A percentile compares a stretch with the other conserved stretches of the same genome.
These are phyloP conservation scores for Calephelis virginiensis DNA, from an alignment of 1,140 invertebrate genomes.

Conservation along the genomic window DNA sequence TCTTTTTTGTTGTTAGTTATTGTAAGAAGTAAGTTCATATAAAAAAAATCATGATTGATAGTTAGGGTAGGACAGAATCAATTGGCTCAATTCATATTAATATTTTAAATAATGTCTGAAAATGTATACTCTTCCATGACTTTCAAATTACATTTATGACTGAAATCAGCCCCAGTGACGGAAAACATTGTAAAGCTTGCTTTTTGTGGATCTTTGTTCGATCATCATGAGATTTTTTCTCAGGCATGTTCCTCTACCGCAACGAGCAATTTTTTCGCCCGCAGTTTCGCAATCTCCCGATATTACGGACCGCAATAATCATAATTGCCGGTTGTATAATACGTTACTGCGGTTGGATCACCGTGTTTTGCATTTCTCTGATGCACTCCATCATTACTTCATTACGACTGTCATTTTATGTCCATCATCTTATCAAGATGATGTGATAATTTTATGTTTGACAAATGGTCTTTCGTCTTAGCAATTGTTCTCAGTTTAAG, in stretches of 20 bases:
- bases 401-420: slow-evolving; percentile 43
- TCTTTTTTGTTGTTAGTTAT: no score
- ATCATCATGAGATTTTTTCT: not conserved
- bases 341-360: slow-evolving; percentile 43
- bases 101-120: no score
- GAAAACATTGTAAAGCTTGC: no score
- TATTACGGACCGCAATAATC: slow-evolving; percentile 41
- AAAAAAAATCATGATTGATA: no score
- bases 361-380: slow-evolving; percentile 47
- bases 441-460: slow-evolving; percentile 48
- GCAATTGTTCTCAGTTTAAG: not conserved
- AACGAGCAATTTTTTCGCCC: slow-evolving; percentile 29
- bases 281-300: slow-evolving; percentile 39
- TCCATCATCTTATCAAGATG: slow-evolving; percentile 43
- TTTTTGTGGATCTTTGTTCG: no score
- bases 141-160: no score
- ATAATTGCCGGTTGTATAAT: slow-evolving; percentile 56
- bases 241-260: slow-evolving; percentile 9
- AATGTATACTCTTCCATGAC: no score
- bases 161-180: no score
- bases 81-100: no score
- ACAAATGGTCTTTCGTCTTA: slow-evolving; percentile 38
- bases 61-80: no score
- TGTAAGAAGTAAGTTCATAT: no score
- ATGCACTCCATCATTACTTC: slow-evolving; percentile 39